These are phyloP conservation scores for Drosophila neotestacea DNA, from an alignment of 2,888 invertebrate genomes.

Conservation along the genomic window DNA sequence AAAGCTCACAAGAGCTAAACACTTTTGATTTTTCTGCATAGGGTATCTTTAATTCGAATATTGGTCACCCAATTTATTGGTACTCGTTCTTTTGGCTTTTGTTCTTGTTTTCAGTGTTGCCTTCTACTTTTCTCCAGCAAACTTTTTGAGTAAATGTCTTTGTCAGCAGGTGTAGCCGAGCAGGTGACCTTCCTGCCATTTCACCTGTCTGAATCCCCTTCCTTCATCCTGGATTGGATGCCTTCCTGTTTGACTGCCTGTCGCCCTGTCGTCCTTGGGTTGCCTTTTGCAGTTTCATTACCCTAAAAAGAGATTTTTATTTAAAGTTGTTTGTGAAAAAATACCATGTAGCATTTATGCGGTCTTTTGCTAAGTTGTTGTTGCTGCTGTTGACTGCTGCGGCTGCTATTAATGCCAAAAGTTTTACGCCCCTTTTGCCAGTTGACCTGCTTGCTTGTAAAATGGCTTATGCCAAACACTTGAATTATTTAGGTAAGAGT, in stretches of 20 bases:
- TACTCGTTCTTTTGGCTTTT: constrained; percentile 24
- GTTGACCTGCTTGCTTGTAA: constrained; percentile 35
- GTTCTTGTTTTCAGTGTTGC: constrained; percentile 45
- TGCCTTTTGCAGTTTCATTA: constrained; percentile 76
- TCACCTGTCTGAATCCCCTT: constrained; percentile 1
- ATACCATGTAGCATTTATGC: constrained; percentile 77
- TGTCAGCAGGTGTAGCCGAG: constrained; percentile 76
- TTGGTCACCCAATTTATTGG: constrained; percentile 15
- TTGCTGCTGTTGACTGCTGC: constrained; percentile 36
- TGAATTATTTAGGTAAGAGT: constrained; percentile 69
- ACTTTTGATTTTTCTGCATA: not conserved
- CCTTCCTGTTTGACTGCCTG: constrained; percentile 33
- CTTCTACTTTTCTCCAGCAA: constrained; percentile 71
- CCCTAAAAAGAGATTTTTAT: constrained; percentile 77
- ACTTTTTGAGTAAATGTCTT: constrained; percentile 81
- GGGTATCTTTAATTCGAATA: constrained; percentile 1
- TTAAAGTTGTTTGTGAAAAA: constrained; percentile 72
- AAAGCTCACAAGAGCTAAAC: not conserved
- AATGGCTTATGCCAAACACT: constrained; percentile 54
- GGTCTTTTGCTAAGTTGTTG: constrained; percentile 60
- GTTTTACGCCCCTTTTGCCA: constrained; percentile 58
- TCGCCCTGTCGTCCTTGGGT: constrained; percentile 45
- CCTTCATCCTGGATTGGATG: constrained; percentile 4
- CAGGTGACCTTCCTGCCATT: constrained; percentile 36
- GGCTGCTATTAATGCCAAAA: constrained; percentile 68